Evolutionary conservation across 2,888 invertebrate genomes (phyloP), one percentile per base, ranked within the genome.

Genomic region (Tromatobia lineatoria): DNA sequence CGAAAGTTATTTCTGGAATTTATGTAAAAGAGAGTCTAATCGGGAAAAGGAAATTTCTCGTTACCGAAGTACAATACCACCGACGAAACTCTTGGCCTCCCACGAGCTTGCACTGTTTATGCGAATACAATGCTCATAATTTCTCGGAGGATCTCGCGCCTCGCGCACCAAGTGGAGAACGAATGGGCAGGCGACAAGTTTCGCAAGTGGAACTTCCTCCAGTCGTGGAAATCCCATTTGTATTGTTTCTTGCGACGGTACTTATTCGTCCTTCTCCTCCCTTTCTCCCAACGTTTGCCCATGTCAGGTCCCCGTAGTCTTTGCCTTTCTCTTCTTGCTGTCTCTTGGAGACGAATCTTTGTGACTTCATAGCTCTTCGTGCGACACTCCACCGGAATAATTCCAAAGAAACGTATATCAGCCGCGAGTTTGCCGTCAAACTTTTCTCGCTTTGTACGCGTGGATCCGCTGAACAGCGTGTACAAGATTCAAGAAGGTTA

Each of bases 211-310:
- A 83, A 83, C 70, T 78, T 76, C 20, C 75, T 76, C 64, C 47
- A 66, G 64, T 76, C 66, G 75, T 59, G 80, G 52, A 80, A 83
- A 83, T 80, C 75, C 83, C 80, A 83, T 80, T 83, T 83, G 66
- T 80, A 79, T 80, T 83, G 83, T 83, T 83, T 76, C 79, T 79
- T 75, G 75, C 64, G 80, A 50, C 52, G 75, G 64, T 57, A 79
- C 74, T 83, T 75, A 66, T 75, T 83, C 82, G 64, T 66, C 23
- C 47, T 57, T 15, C 67, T 57, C 54, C 42, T 45, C 13, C 18
- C 2, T 13, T 34, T 70, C 34, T 20, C n/a, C 10, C 18, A 20
- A n/a, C 29, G 4, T 34, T 13, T 20, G 0, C 29, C 18, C 64
- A 38, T 18, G 67, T 67, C 45, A 13, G 11, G 8, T 45, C n/a